Percentiles rank a stretch among this genome's conserved stretches.
Evolutionary conservation across 2,888 invertebrate species (phyloP).

Genomic region (Trilocha varians): DNA sequence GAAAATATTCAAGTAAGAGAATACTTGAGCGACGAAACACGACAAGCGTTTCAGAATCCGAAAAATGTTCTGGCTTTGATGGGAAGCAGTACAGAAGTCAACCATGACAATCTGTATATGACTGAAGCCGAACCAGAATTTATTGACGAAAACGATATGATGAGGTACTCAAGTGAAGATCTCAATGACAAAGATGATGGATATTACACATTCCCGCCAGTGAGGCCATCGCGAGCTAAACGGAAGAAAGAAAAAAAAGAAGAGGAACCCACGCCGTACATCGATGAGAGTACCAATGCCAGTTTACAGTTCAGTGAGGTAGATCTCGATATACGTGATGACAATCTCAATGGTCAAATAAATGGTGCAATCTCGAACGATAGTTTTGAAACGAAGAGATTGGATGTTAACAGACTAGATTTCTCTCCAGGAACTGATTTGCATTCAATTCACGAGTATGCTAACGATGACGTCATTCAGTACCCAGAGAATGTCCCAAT

Average conservation of each 20-base stretch:
- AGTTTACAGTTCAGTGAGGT: conserved; percentile 63
- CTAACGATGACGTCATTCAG: conserved; percentile 67
- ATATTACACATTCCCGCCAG: conserved; percentile 70
- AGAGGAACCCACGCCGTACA: conserved; percentile 44
- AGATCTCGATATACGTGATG: conserved; percentile 60
- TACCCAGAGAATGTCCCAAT: conserved; percentile 66
- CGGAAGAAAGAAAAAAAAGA: conserved; percentile 54
- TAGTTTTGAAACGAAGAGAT: conserved; percentile 27
- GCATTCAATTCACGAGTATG: conserved; percentile 59
- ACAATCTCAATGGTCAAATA: conserved; percentile 50
- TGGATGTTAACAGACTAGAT: conserved; percentile 1
- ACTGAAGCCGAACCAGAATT: conserved; percentile 56
- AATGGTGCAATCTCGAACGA: conserved; percentile 23
- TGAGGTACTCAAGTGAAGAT: conserved; percentile 55
- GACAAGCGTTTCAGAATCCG: conserved; percentile 82
- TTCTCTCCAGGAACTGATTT: conserved; percentile 44
- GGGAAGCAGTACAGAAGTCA: conserved; percentile 48
- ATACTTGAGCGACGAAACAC: conserved; percentile 84
- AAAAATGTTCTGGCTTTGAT: conserved; percentile 78
- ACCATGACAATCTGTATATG: conserved; percentile 45
- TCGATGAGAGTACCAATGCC: conserved; percentile 54
- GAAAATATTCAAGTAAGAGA: conserved; percentile 86
- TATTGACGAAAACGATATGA: conserved; percentile 44
- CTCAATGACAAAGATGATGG: conserved; percentile 65
- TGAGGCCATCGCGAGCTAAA: conserved; percentile 71